Evolutionary conservation across 2,888 invertebrate genomes (phyloP).

Genomic region (Frankliniella intonsa): DNA sequence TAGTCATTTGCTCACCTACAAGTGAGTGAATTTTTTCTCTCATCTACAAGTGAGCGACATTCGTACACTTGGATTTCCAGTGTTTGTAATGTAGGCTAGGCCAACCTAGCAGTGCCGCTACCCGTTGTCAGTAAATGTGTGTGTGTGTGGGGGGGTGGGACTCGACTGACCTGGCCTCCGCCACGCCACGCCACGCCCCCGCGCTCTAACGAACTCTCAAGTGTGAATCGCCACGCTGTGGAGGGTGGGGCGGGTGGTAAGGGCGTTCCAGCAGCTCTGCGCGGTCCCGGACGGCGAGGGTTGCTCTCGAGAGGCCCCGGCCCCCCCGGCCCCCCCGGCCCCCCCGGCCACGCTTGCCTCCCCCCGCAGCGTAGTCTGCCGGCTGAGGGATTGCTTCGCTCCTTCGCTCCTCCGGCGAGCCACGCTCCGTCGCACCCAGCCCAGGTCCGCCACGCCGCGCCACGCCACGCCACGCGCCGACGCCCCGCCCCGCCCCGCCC

Average conservation of each 20-base stretch:
- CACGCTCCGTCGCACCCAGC: not conserved
- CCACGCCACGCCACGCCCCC: not conserved
- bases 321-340: not conserved
- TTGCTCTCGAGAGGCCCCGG: not conserved
- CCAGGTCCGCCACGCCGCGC: not conserved
- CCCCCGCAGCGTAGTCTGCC: not conserved
- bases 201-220: constrained; percentile 18
- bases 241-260: not conserved
- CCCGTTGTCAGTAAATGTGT: too few species aligned
- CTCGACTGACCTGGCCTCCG: not conserved
- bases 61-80: too few species aligned
- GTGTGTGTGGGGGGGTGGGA: too few species aligned
- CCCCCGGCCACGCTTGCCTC: too few species aligned
- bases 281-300: not conserved
- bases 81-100: too few species aligned
- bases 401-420: not conserved
- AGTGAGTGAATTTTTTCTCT: too few species aligned
- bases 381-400: not conserved
- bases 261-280: too few species aligned
- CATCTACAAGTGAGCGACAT: too few species aligned
- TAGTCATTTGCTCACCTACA: too few species aligned
- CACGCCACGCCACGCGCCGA: not conserved
- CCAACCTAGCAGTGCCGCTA: too few species aligned
- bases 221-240: not conserved
- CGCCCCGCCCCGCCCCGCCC: not conserved